Conservation (phyloP, 2,888 invertebrate genomes). For the Labia minor region DNA sequence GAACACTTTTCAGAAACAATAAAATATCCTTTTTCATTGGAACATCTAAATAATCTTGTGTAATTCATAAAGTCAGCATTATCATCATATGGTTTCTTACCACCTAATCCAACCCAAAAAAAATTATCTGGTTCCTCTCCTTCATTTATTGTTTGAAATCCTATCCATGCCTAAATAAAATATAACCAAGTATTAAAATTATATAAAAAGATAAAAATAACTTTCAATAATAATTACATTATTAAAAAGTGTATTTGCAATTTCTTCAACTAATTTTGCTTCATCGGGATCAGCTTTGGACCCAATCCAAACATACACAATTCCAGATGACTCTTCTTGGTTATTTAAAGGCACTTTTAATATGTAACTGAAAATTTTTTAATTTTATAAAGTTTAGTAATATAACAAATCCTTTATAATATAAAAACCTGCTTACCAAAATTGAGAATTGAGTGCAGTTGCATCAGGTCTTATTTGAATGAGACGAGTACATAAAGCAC, state of each 20-base stretch:
- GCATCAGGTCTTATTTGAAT: constrained; percentile 85
- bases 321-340: constrained; percentile 58
- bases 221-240: constrained; percentile 46
- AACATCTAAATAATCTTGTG: constrained; percentile 91
- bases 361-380: constrained; percentile 57
- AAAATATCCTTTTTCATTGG: constrained; percentile 98
- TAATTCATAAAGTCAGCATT: constrained; percentile 86
- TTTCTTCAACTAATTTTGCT: constrained; percentile 74
- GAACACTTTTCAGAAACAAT: constrained; percentile 98
- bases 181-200: constrained; percentile 17
- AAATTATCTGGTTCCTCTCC: constrained; percentile 97
- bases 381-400: background rate
- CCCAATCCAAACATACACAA: constrained; percentile 95
- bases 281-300: constrained; percentile 74
- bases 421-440: constrained; percentile 58
- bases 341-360: constrained; percentile 84
- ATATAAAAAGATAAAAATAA: constrained; percentile 13
- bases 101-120: constrained; percentile 94
- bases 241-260: constrained; percentile 87
- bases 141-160: constrained; percentile 69
- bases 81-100: constrained; percentile 76
- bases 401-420: no score
- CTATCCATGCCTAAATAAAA: constrained; percentile 39
- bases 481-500: constrained; percentile 81
- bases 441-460: constrained; percentile 76